Percentiles rank a stretch among this genome's conserved stretches.
These are phyloP conservation scores for Araneus ventricosus DNA, from an alignment of 1,140 invertebrate species.

Conservation along the genomic window DNA sequence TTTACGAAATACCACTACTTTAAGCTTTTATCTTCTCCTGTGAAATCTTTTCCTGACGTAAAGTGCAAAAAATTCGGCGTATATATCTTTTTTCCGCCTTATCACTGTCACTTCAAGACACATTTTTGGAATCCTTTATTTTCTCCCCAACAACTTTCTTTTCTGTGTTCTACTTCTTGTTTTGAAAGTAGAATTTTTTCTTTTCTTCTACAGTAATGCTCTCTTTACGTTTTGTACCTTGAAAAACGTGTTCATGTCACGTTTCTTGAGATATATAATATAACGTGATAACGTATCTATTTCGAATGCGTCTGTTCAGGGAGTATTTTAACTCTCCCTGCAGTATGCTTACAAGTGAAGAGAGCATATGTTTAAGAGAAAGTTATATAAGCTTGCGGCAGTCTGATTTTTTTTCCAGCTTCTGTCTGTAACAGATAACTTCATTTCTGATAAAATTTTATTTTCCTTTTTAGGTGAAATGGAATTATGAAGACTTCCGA, in stretches of 20 bases:
- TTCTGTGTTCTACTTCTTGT: not conserved
- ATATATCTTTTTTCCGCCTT: not conserved
- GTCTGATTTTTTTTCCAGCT: too few species aligned
- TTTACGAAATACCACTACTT: not conserved
- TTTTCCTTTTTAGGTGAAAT: too few species aligned
- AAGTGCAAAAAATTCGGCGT: not conserved
- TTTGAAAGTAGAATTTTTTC: not conserved
- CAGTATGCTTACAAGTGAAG: not conserved
- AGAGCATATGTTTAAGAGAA: not conserved
- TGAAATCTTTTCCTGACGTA: not conserved
- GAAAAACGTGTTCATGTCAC: not conserved
- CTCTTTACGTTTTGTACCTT: not conserved
- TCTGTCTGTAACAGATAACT: too few species aligned
- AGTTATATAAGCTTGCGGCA: too few species aligned
- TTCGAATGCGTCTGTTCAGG: not conserved
- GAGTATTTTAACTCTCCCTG: not conserved
- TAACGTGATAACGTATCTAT: not conserved
- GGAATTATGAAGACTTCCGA: too few species aligned
- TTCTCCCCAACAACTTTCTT: not conserved
- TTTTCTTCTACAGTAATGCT: not conserved
- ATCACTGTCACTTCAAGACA: not conserved
- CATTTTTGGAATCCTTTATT: not conserved
- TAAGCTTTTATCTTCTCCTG: not conserved
- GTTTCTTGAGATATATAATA: not conserved
- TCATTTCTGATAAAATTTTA: too few species aligned